These are phyloP conservation scores for Copidosoma aretas DNA, from an alignment of 2,888 invertebrate genomes.

Conservation along the genomic window DNA sequence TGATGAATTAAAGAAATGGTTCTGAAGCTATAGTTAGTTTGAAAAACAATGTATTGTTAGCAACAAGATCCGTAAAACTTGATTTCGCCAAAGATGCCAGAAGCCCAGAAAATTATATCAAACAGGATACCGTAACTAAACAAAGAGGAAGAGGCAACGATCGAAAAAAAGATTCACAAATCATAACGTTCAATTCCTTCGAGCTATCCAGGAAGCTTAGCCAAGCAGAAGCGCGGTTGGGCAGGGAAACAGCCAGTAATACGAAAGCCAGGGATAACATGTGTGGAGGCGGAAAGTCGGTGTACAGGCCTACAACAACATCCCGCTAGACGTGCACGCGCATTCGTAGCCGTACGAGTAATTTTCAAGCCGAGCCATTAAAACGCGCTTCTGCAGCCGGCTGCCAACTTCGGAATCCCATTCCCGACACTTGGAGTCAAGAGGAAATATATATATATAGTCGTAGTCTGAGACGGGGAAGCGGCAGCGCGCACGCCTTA, in stretches of 20 bases:
- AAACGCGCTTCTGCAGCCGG: constrained; percentile 8
- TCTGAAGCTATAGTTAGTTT: too few relatives aligned
- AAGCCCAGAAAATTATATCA: too few relatives aligned
- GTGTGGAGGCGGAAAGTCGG: constrained; percentile 12
- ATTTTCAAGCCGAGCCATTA: constrained; percentile 19
- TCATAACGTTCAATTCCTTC: neutral
- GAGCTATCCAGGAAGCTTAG: too few relatives aligned
- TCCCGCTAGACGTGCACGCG: neutral
- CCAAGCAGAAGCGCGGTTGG: neutral
- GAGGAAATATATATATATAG: neutral
- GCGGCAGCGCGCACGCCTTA: too few relatives aligned
- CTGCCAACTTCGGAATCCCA: constrained; percentile 32
- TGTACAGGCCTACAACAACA: constrained; percentile 11
- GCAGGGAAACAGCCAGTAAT: constrained; percentile 8
- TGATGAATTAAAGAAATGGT: too few relatives aligned
- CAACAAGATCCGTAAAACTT: too few relatives aligned
- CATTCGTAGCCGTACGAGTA: neutral
- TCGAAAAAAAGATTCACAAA: too few relatives aligned
- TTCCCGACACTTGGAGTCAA: constrained; percentile 10
- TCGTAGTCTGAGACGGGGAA: too few relatives aligned
- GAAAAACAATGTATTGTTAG: too few relatives aligned
- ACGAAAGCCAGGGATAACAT: neutral
- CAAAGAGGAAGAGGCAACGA: too few relatives aligned
- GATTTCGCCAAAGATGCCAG: too few relatives aligned
- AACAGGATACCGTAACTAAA: too few relatives aligned